A percentile compares a stretch with the other conserved stretches of the same genome.
Conservation (phyloP, 92 coral and sea anemone species). For the Phenganax stokvisi region DNA sequence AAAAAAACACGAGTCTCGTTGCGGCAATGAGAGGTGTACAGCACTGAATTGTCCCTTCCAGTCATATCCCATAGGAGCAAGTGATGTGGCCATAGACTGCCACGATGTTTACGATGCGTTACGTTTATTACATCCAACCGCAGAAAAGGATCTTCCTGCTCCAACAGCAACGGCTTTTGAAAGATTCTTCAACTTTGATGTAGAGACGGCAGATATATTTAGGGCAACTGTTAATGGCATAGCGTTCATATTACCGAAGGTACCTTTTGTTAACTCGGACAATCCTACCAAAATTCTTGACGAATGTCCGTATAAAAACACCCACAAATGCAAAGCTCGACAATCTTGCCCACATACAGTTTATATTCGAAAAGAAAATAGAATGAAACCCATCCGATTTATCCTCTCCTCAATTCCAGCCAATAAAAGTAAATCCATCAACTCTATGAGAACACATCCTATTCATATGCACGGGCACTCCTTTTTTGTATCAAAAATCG, state of each 20-base stretch:
- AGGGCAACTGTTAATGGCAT: slow-evolving; percentile 34
- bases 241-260: slow-evolving; percentile 42
- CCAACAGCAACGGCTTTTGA: slow-evolving; percentile 26
- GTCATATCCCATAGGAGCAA: slow-evolving; percentile 18
- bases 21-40: slow-evolving; percentile 33
- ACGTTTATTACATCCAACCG: slow-evolving; percentile 40
- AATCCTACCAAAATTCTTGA: neutral
- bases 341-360: neutral
- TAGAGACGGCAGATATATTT: neutral
- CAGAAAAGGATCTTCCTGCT: slow-evolving; percentile 29
- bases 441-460: slow-evolving; percentile 21
- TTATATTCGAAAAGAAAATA: slow-evolving; percentile 5
- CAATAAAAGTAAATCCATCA: neutral
- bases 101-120: slow-evolving; percentile 37
- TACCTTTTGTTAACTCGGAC: slow-evolving; percentile 45
- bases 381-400: slow-evolving; percentile 5
- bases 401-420: neutral
- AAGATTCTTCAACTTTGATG: slow-evolving; percentile 43
- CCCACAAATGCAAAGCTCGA: neutral
- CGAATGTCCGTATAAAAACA: slow-evolving; percentile 2
- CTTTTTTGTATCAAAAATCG: slow-evolving; percentile 13
- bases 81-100: neutral
- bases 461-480: slow-evolving; percentile 31
- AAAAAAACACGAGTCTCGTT: neutral
- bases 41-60: slow-evolving; percentile 54